Evolutionary conservation across 2,888 invertebrate genomes (phyloP), one percentile per base, ranked within the genome.

Genomic region (Volucella bombylans): DNA sequence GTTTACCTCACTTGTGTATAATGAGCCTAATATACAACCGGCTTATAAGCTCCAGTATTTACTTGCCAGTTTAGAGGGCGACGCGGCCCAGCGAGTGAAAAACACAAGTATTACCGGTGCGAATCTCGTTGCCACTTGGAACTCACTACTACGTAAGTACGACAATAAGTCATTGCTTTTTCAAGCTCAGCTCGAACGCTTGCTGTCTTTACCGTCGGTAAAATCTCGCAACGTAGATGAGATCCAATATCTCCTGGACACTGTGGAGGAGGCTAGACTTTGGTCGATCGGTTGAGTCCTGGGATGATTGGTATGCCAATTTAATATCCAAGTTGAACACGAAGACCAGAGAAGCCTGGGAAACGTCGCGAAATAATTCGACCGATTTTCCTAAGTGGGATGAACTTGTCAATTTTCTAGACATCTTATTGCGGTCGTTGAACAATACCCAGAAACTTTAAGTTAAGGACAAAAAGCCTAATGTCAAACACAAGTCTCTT

Each of bases 1-100:
- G 38, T 55, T 55, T 38, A 55, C 55, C 8, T 38, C 55, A 31
- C 55, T 55, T 55, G 55, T 55, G 39, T 38, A 55, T 55, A 55
- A 55, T 12, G 55, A 55, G 12, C n/a, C 31, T 10, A 55, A 55
- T 38, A 55, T 38, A 38, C 55, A 31, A 38, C 55, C 38, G n/a
- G 38, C n/a, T 8, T 39, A 55, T 55, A 55, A 55, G n/a, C 54
- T 31, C 1, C 54, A 54, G 11, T 54, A n/a, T 54, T 52, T 52
- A 8, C 18, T 52, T 8, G 23, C 52, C 18, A 18, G 52, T 52
- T 52, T 52, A n/a, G n/a, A n/a, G 23, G 52, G 23, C 18, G 52
- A 52, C 18, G 23, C 52, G 23, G 52, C 45, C 45, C 45, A 45
- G n/a, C 9, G 45, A 8, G 45, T 45, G 6, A 45, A 45, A 45